These are phyloP conservation scores for Anguilla megastoma DNA, from an alignment of 2,797 vertebrate genomes.

Conservation along the genomic window DNA sequence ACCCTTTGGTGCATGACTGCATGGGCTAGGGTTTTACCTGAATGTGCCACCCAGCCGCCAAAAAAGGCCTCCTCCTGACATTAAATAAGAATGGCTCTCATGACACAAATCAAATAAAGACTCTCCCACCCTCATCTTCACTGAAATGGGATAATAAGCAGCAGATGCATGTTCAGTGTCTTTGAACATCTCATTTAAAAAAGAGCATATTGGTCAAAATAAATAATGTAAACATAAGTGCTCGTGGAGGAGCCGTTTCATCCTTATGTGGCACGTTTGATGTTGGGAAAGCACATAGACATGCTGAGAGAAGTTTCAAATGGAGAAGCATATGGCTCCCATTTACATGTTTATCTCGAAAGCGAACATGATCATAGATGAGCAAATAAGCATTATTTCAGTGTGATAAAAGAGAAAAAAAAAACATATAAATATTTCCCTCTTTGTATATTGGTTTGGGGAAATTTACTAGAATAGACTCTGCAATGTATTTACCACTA, in stretches of 20 bases:
- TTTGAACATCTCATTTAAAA: neutral
- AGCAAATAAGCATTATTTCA: constrained; percentile 85
- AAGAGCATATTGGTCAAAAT: neutral
- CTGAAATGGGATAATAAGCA: neutral
- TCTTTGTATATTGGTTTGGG: constrained; percentile 10
- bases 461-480: neutral
- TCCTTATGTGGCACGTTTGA: neutral
- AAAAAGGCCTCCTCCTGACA: neutral
- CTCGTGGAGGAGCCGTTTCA: neutral
- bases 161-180: neutral
- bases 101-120: neutral
- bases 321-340: constrained; percentile 60
- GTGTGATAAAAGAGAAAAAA: constrained; percentile 55
- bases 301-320: constrained; percentile 67
- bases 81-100: neutral
- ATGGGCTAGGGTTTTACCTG: neutral
- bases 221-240: neutral
- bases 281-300: neutral
- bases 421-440: neutral
- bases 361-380: constrained; percentile 83
- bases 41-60: neutral
- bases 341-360: constrained; percentile 85
- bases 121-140: neutral
- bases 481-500: neutral
- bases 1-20: no score